Evolutionary conservation across 2,888 invertebrate genomes (phyloP).

Genomic region (Drepanosiphum platanoidis): DNA sequence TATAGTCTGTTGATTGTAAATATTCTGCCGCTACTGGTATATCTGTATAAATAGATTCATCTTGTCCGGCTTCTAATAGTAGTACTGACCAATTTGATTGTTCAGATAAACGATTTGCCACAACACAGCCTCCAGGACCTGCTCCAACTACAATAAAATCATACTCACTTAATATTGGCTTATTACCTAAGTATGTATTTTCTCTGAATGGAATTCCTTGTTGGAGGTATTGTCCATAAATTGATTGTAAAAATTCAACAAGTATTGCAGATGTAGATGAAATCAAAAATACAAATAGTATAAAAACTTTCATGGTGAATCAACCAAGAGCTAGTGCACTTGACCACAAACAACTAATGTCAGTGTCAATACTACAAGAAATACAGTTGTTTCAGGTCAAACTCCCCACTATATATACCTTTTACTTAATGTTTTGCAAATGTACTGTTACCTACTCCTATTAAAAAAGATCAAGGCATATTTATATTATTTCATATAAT

Average conservation of each 20-base stretch:
- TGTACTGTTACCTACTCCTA: slow-evolving; percentile 45
- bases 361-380: slow-evolving; percentile 28
- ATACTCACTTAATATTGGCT: slow-evolving; percentile 64
- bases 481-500: not conserved
- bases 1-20: slow-evolving; percentile 72
- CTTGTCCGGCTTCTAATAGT: slow-evolving; percentile 74
- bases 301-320: slow-evolving; percentile 38
- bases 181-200: slow-evolving; percentile 64
- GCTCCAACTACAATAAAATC: slow-evolving; percentile 71
- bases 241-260: slow-evolving; percentile 39
- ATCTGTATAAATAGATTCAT: slow-evolving; percentile 71
- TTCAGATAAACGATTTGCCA: slow-evolving; percentile 78
- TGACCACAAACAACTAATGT: slow-evolving; percentile 34
- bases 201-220: slow-evolving; percentile 64
- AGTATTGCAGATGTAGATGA: slow-evolving; percentile 37
- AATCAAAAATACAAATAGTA: slow-evolving; percentile 37
- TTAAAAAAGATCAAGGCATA: not conserved
- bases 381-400: slow-evolving; percentile 56
- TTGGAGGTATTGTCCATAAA: slow-evolving; percentile 64
- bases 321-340: slow-evolving; percentile 1
- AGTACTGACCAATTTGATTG: slow-evolving; percentile 72
- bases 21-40: slow-evolving; percentile 72
- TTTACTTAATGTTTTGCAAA: slow-evolving; percentile 18
- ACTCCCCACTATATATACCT: slow-evolving; percentile 41
- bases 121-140: slow-evolving; percentile 77